Conservation (phyloP, 1,140 invertebrate species). For the Tigriopus japonicus region DNA sequence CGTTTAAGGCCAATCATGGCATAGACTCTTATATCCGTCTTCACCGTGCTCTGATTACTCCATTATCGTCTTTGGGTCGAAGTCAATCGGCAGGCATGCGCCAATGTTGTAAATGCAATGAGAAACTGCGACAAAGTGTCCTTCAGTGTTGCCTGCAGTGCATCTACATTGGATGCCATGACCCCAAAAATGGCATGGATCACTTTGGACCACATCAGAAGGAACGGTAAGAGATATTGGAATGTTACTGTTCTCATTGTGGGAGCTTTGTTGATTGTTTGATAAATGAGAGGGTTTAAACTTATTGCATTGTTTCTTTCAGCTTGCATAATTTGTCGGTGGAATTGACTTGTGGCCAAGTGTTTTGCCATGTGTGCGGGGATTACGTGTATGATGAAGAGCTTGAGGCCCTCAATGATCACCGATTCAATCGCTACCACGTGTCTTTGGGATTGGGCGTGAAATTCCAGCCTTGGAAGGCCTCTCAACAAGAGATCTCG, state of each 20-base stretch:
- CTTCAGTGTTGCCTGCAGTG: slow-evolving; percentile 4
- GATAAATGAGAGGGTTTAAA: background rate
- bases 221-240: background rate
- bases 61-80: no score
- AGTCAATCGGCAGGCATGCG: no score
- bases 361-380: slow-evolving; percentile 74
- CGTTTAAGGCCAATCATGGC: no score
- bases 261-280: background rate
- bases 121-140: no score
- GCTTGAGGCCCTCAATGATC: slow-evolving; percentile 37
- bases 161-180: slow-evolving; percentile 1
- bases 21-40: no score
- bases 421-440: slow-evolving; percentile 35
- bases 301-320: background rate
- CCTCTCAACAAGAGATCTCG: slow-evolving; percentile 47
- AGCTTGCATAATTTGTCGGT: slow-evolving; percentile 29
- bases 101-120: no score
- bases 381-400: slow-evolving; percentile 76
- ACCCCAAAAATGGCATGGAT: background rate
- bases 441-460: slow-evolving; percentile 44
- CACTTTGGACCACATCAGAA: background rate
- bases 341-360: slow-evolving; percentile 66
- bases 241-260: no score
- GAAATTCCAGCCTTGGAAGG: slow-evolving; percentile 56
- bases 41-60: no score